These are phyloP conservation scores for Hypsopygia costalis DNA, from an alignment of 2,888 invertebrate species.

Conservation along the genomic window DNA sequence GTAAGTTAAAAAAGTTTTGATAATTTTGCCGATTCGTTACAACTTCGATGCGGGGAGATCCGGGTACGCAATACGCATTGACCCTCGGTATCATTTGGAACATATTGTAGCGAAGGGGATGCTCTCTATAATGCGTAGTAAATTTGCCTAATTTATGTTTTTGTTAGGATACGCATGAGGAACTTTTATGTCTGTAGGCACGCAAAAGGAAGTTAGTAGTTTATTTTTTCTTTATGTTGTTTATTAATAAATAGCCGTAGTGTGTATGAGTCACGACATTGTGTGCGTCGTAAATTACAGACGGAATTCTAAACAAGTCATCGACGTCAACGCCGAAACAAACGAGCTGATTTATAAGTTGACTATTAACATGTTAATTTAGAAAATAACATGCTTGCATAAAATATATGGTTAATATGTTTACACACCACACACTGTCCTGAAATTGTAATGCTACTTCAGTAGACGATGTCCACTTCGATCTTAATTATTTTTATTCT, in stretches of 20 bases:
- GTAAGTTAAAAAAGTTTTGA: constrained; percentile 77
- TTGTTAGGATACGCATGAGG: constrained; percentile 74
- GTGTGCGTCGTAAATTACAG: constrained; percentile 51
- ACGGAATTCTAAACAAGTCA: constrained; percentile 51
- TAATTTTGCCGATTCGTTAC: constrained; percentile 65
- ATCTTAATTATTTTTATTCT: too few relatives aligned
- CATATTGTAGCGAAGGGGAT: constrained; percentile 78
- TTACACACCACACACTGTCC: too few relatives aligned
- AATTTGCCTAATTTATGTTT: constrained; percentile 78
- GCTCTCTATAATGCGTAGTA: constrained; percentile 65
- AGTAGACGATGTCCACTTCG: too few relatives aligned
- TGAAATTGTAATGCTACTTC: too few relatives aligned
- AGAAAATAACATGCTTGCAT: constrained; percentile 9
- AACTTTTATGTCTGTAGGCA: constrained; percentile 73
- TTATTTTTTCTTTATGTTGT: constrained; percentile 57
- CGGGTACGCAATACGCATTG: constrained; percentile 61
- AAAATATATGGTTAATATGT: too few relatives aligned
- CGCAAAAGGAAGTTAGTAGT: constrained; percentile 73
- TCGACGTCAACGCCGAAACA: constrained; percentile 32
- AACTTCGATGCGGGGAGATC: constrained; percentile 61
- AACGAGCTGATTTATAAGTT: constrained; percentile 32
- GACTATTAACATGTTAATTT: constrained; percentile 14
- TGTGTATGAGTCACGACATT: constrained; percentile 55
- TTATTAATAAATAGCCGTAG: constrained; percentile 61
- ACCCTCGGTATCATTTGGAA: constrained; percentile 69